Percentiles rank a stretch among this genome's conserved stretches.
phyloP scores from a whole-genome alignment of 2,113 vertebrate species.

The Cebidichthys violaceus region DNA sequence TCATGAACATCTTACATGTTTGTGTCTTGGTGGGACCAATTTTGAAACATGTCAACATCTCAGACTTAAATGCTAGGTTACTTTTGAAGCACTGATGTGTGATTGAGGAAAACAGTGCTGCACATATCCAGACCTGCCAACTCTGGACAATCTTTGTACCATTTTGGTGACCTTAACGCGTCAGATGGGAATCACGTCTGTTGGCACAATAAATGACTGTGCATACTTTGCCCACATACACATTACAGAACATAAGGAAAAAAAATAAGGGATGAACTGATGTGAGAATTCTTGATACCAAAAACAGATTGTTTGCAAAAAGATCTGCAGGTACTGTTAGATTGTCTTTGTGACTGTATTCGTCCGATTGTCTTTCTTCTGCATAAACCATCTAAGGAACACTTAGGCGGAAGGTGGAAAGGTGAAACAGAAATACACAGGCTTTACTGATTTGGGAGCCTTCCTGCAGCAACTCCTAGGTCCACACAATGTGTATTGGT shows the following conservation, averaged over 20 bases:
- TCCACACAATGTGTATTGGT: too few relatives aligned
- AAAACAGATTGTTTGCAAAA: too few relatives aligned
- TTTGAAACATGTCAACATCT: background rate
- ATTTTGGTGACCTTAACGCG: too few relatives aligned
- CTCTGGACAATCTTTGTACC: background rate
- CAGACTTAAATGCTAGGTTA: background rate
- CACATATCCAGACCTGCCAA: background rate
- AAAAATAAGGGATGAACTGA: background rate
- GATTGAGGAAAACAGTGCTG: background rate
- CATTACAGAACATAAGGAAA: background rate
- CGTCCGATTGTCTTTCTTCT: background rate
- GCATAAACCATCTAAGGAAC: background rate
- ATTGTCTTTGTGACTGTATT: background rate
- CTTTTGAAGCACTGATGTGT: background rate
- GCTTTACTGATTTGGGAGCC: too few relatives aligned
- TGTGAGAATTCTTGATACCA: too few relatives aligned
- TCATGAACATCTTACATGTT: background rate
- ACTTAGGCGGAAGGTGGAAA: background rate
- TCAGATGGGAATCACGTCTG: too few relatives aligned
- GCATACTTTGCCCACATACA: too few relatives aligned
- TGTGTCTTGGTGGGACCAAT: background rate
- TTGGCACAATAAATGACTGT: too few relatives aligned
- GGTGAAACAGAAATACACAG: too few relatives aligned
- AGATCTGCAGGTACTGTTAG: too few relatives aligned
- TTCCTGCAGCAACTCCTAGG: too few relatives aligned